These are phyloP conservation scores for Drosophila pseudoananassae DNA, from an alignment of 1,140 invertebrate species.

Conservation along the genomic window DNA sequence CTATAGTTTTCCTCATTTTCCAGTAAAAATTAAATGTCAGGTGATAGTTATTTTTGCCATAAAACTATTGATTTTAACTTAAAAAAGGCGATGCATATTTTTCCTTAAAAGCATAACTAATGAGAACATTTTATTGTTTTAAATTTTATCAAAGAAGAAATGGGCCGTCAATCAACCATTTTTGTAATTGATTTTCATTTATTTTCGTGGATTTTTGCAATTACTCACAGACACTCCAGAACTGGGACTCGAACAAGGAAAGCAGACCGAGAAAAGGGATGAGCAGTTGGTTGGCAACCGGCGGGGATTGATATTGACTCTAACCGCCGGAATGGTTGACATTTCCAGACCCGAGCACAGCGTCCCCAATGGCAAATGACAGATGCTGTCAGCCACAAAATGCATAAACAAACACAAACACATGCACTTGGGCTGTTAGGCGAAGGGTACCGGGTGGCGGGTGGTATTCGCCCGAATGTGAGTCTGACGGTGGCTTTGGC, in stretches of 20 bases:
- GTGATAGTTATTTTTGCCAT: not conserved
- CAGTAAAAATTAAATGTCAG: not conserved
- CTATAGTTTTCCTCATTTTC: not conserved
- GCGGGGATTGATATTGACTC: slow-evolving; percentile 61
- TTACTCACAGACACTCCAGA: slow-evolving; percentile 31
- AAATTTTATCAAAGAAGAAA: slow-evolving; percentile 1
- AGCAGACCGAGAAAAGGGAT: not conserved
- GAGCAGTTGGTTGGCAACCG: slow-evolving; percentile 15
- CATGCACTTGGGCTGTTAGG: slow-evolving; percentile 4
- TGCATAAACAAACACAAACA: slow-evolving; percentile 61
- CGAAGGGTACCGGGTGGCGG: too few relatives aligned
- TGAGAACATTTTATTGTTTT: not conserved
- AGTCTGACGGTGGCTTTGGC: slow-evolving; percentile 54
- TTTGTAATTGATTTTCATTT: slow-evolving; percentile 15
- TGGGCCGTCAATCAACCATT: not conserved
- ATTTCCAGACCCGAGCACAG: slow-evolving; percentile 36
- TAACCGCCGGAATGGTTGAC: slow-evolving; percentile 62
- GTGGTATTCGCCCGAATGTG: slow-evolving; percentile 2
- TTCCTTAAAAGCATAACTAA: not conserved
- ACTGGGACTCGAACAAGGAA: not conserved
- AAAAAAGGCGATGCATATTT: too few relatives aligned
- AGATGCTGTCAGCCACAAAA: slow-evolving; percentile 81
- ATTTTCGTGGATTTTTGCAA: slow-evolving; percentile 32
- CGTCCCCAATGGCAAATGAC: slow-evolving; percentile 71
- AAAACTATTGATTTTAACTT: not conserved